Evolutionary conservation across 2,888 invertebrate species (phyloP), one percentile per base, ranked within the genome.

Genomic region (Drosophila pullipes): DNA sequence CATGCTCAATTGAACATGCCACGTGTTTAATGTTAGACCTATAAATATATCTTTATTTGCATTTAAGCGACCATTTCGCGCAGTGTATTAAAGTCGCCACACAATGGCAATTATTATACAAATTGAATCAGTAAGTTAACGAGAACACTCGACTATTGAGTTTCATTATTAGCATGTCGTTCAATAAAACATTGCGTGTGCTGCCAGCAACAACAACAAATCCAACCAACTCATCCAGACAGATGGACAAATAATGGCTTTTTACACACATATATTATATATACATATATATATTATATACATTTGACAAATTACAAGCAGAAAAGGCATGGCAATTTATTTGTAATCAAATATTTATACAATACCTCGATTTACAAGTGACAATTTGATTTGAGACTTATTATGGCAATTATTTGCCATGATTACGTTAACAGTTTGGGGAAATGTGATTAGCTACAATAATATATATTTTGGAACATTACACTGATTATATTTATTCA

Each of bases 121-220:
- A 81, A 83, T 77, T 79, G 69, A 69, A 65, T 72, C 58, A 72
- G 73, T 60, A 31, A 60, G 80, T 85, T 85, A 85, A 58, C 71
- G 39, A 54, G 39, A 41, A 44, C 49, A 33, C 28, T 50, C 25
- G 33, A 30, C 58, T 81, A 84, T 86, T 84, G 69, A 59, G 65
- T 74, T 74, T 76, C 62, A 72, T 60, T 44, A 85, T 85, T 85
- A 85, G 60, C 87, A 78, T 75, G 49, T 50, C 37, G 49, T 60
- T n/a, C 63, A 55, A 59, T 52, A 59, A 47, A 39, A 22, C 39
- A 54, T 30, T 25, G 41, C 50, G 49, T 44, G 49, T 50, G 47
- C 52, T 55, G 9, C 1, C 33, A 54, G 6, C 35, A 25, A 18
- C 25, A 30, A 57, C 18, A 28, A 39, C 39, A 67, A 44, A 41